Conservation (phyloP, 2,888 invertebrate genomes). For the Electrophaes corylata region DNA sequence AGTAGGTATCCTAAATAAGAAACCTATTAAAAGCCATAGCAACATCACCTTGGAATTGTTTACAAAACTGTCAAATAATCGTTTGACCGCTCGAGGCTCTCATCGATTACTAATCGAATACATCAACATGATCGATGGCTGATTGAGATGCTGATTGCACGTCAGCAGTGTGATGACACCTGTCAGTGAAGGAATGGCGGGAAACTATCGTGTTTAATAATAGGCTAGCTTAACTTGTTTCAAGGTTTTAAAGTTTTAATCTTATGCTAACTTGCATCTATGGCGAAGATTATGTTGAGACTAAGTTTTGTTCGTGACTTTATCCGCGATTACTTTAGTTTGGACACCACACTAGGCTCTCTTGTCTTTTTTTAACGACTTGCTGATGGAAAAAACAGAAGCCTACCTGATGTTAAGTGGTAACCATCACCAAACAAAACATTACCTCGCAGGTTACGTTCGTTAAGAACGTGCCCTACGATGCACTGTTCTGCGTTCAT, state of each 20-base stretch:
- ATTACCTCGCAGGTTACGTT: no score
- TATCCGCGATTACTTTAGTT: not conserved
- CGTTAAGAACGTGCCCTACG: no score
- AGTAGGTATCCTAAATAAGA: not conserved
- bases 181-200: constrained; percentile 7
- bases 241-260: constrained; percentile 1
- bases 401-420: no score
- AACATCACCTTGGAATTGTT: not conserved
- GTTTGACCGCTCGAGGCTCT: constrained; percentile 11
- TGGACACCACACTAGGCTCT: no score
- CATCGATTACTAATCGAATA: constrained; percentile 13
- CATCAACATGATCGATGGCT: constrained; percentile 22
- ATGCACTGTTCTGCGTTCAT: no score
- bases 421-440: no score
- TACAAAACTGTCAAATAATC: constrained; percentile 4
- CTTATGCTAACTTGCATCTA: not conserved
- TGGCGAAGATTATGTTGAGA: not conserved
- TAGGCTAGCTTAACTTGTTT: not conserved
- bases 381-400: no score
- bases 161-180: constrained; percentile 10
- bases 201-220: constrained; percentile 1
- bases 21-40: not conserved
- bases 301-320: not conserved
- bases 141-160: constrained; percentile 18
- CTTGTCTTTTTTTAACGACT: no score